Evolutionary conservation across 2,888 invertebrate genomes (phyloP), one percentile per base, ranked within the genome.

Genomic region (Rhamphomyia laevipes): DNA sequence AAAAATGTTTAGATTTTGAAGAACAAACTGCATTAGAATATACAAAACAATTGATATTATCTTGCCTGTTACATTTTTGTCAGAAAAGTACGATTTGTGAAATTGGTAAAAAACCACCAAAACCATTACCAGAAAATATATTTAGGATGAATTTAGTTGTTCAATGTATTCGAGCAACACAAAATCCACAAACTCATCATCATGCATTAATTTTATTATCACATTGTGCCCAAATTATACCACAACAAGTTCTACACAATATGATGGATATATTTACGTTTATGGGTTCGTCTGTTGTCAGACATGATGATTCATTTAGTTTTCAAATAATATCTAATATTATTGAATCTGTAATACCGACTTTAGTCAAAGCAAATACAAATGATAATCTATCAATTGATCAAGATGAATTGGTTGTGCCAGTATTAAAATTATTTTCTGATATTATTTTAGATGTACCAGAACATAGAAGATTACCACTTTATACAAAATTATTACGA

Each of bases 181-280:
- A 86, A 61, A 94, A 94, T 69, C 94, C 94, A 1, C 94, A 95
- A 70, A 94, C 95, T 0, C 95, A 97, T 63, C 88, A 95, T 60
- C 91, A 94, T 60, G 92, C 95, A 0, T 72, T 97, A 48, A 74
- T 92, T 30, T 74, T 96, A 1, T 73, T 97, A 2, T 81, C 88
- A 0, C 78, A 85, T 50, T 82, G 86, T 13, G 89, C 92, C 0
- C 75, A 76, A 27, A 75, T 89, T 61, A 75, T 86, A 50, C 92
- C 92, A 0, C 80, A 84, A 51, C 82, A 86, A 70, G 90, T 97
- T 1, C 72, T 96, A 15, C 86, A 91, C 63, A 91, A 95, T 61
- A 86, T 95, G 4, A 94, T 97, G 82, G 85, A 92, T 18, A 89
- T 99, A 58, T 99, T 99, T 65, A 95, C 96, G 0, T 99, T 97